Evolutionary conservation across 1,140 invertebrate genomes (phyloP).

Genomic region (Drosophila oshimai): DNA sequence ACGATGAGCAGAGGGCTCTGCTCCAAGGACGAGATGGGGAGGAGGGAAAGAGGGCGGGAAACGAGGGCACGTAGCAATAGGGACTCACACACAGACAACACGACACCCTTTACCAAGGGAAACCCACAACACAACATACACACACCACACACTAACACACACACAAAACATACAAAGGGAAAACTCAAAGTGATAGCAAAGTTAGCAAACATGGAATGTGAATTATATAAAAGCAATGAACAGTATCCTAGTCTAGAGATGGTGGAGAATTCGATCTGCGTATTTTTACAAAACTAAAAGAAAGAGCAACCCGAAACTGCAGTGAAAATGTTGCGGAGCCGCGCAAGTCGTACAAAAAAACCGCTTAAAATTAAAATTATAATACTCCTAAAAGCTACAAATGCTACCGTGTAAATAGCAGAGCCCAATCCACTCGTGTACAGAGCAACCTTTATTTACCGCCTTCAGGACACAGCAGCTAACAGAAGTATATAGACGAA

Average conservation of each 20-base stretch:
- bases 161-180: constrained; percentile 43
- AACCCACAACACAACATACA: constrained; percentile 13
- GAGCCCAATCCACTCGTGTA: constrained; percentile 31
- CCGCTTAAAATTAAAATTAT: constrained; percentile 3
- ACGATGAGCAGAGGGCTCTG: constrained; percentile 71
- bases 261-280: constrained; percentile 47
- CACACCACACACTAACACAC: background rate
- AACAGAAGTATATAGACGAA: constrained; percentile 53
- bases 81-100: constrained; percentile 54
- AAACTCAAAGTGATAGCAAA: constrained; percentile 80
- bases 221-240: constrained; percentile 83
- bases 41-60: constrained; percentile 36
- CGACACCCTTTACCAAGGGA: constrained; percentile 26
- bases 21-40: constrained; percentile 40
- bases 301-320: background rate
- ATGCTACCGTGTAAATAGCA: constrained; percentile 25
- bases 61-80: constrained; percentile 76
- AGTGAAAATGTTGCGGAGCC: constrained; percentile 34
- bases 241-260: constrained; percentile 79
- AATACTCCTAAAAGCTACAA: constrained; percentile 10
- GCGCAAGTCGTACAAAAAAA: constrained; percentile 52
- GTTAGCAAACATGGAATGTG: constrained; percentile 81
- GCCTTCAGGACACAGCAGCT: constrained; percentile 51
- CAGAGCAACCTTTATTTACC: constrained; percentile 67
- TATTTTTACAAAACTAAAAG: constrained; percentile 63